A percentile compares a stretch with the other conserved stretches of the same genome.
Evolutionary conservation across 2,888 invertebrate genomes (phyloP).

Genomic region (Schrankia costaestrigalis): DNA sequence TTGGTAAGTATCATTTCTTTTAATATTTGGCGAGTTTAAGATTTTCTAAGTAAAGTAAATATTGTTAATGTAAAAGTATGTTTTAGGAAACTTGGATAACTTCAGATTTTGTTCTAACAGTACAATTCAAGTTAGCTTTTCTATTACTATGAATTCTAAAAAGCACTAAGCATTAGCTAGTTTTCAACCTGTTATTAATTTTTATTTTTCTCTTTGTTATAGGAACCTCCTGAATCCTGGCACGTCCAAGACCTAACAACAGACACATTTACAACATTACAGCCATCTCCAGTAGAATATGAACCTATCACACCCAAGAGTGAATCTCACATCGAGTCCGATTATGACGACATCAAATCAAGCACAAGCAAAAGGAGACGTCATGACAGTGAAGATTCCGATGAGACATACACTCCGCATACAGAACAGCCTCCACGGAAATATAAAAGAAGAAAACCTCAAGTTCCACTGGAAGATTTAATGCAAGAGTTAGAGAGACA

Average conservation of each 20-base stretch:
- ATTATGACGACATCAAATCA: slow-evolving; percentile 54
- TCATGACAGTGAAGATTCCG: slow-evolving; percentile 67
- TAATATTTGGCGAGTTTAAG: background rate
- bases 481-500: slow-evolving; percentile 66
- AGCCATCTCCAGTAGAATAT: slow-evolving; percentile 52
- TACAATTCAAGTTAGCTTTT: too few relatives aligned
- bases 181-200: too few relatives aligned
- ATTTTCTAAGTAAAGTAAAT: too few relatives aligned
- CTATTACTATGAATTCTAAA: too few relatives aligned
- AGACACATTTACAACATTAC: slow-evolving; percentile 37
- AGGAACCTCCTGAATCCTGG: slow-evolving; percentile 45
- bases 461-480: slow-evolving; percentile 66
- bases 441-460: slow-evolving; percentile 60
- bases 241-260: slow-evolving; percentile 29
- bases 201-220: too few relatives aligned
- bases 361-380: slow-evolving; percentile 45
- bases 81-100: too few relatives aligned
- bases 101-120: too few relatives aligned
- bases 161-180: too few relatives aligned
- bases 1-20: slow-evolving; percentile 43
- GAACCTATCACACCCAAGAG: slow-evolving; percentile 67
- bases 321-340: slow-evolving; percentile 67
- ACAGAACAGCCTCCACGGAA: slow-evolving; percentile 52
- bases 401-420: slow-evolving; percentile 67
- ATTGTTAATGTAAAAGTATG: too few relatives aligned